Conservation (phyloP, 2,113 vertebrate genomes). For the Stegastes partitus region DNA sequence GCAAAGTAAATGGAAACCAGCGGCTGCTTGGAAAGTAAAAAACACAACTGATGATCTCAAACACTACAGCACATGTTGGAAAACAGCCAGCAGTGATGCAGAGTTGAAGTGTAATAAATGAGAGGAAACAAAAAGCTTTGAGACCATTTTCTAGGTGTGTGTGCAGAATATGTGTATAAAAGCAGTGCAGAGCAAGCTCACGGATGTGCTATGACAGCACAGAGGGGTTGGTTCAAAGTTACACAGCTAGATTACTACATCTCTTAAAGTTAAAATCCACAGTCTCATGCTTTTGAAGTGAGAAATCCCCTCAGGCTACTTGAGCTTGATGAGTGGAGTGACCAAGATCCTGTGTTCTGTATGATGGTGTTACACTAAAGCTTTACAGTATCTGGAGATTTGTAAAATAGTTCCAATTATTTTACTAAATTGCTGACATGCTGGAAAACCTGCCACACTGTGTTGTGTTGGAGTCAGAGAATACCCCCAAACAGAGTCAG, state of each 20-base stretch:
- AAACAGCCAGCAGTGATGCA: too few species aligned
- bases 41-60: neutral
- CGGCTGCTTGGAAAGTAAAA: neutral
- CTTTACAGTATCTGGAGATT: too few species aligned
- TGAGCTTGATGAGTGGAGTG: too few species aligned
- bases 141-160: neutral
- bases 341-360: too few species aligned
- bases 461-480: too few species aligned
- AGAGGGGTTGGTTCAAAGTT: neutral
- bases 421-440: too few species aligned
- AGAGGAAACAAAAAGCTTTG: too few species aligned
- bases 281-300: neutral
- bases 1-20: neutral
- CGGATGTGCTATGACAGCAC: neutral
- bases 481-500: too few species aligned
- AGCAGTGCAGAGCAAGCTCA: neutral
- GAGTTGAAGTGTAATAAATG: neutral
- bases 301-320: neutral
- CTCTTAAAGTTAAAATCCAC: slow-evolving; percentile 17
- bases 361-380: too few species aligned
- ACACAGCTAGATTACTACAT: neutral
- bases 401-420: too few species aligned
- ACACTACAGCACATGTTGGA: too few species aligned
- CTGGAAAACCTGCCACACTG: too few species aligned
- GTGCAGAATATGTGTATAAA: neutral